These are phyloP conservation scores for Platycheirus albimanus DNA, from an alignment of 2,888 invertebrate genomes.

Conservation along the genomic window DNA sequence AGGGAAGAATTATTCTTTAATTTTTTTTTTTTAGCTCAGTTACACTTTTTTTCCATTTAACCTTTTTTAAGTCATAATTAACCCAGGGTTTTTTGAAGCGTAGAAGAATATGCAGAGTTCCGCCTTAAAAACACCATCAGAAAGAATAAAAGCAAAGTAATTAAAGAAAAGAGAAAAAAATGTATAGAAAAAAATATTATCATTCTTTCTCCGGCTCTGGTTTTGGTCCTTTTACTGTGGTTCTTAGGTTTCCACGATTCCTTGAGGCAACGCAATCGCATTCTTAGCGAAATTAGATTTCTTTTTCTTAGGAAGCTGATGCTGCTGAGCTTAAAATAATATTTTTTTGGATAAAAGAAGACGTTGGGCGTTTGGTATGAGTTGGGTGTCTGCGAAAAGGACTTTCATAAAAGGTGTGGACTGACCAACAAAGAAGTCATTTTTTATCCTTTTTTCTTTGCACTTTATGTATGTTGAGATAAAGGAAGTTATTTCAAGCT, in stretches of 20 bases:
- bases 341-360: slow-evolving; percentile 36
- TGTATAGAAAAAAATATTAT: slow-evolving; percentile 13
- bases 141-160: slow-evolving; percentile 49
- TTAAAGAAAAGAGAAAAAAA: slow-evolving; percentile 22
- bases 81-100: slow-evolving; percentile 45
- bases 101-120: slow-evolving; percentile 57
- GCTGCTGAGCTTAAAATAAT: slow-evolving; percentile 50
- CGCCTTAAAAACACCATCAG: slow-evolving; percentile 37
- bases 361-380: background rate
- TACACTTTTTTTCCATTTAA: slow-evolving; percentile 29
- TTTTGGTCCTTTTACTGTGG: slow-evolving; percentile 46
- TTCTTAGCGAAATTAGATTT: slow-evolving; percentile 67
- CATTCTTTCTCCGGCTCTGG: slow-evolving; percentile 42
- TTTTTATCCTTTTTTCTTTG: slow-evolving; percentile 12
- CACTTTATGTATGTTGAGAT: slow-evolving; percentile 33
- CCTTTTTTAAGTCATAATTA: slow-evolving; percentile 66
- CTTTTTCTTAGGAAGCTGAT: slow-evolving; percentile 32
- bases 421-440: slow-evolving; percentile 50
- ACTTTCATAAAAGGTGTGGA: slow-evolving; percentile 59
- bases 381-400: slow-evolving; percentile 12
- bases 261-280: slow-evolving; percentile 69
- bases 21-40: slow-evolving; percentile 1
- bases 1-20: slow-evolving; percentile 3
- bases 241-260: slow-evolving; percentile 43
- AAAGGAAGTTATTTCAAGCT: slow-evolving; percentile 67